Conservation (phyloP, 2,888 invertebrate genomes). For the Pinctada fucata region DNA sequence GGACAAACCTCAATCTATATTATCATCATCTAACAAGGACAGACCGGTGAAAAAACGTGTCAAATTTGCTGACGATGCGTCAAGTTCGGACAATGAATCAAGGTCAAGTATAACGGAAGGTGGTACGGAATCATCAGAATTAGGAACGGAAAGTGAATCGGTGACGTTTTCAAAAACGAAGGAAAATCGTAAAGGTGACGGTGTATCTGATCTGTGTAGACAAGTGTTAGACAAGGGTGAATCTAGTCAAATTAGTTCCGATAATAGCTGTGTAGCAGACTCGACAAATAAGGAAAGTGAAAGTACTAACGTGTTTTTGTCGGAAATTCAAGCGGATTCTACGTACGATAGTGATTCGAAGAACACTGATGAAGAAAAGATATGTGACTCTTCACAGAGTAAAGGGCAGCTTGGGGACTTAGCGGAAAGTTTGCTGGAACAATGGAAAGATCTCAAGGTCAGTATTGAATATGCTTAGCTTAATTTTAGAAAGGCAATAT, state of each 20-base stretch:
- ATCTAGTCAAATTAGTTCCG: slow-evolving; percentile 13
- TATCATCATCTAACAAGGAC: slow-evolving; percentile 54
- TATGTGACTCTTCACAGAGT: slow-evolving; percentile 15
- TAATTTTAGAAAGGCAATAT: background rate
- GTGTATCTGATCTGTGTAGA: slow-evolving; percentile 44
- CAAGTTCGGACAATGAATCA: slow-evolving; percentile 70
- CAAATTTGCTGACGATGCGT: slow-evolving; percentile 68
- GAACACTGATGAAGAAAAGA: slow-evolving; percentile 52
- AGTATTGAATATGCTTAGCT: background rate
- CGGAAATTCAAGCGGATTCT: slow-evolving; percentile 19
- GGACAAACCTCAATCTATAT: slow-evolving; percentile 62
- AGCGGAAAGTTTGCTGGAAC: slow-evolving; percentile 81
- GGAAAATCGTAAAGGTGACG: slow-evolving; percentile 1
- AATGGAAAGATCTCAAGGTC: slow-evolving; percentile 83
- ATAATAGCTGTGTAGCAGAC: slow-evolving; percentile 22
- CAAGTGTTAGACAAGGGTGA: slow-evolving; percentile 48
- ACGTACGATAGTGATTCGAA: slow-evolving; percentile 41
- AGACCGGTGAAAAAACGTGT: slow-evolving; percentile 57
- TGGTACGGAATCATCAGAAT: slow-evolving; percentile 30
- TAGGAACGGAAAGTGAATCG: slow-evolving; percentile 27
- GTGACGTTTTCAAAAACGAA: slow-evolving; percentile 9
- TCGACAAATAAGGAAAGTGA: slow-evolving; percentile 23
- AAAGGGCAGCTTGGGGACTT: slow-evolving; percentile 49
- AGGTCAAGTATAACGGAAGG: slow-evolving; percentile 51
- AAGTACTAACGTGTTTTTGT: slow-evolving; percentile 17